These are phyloP conservation scores for Lithophane leautieri DNA, from an alignment of 2,888 invertebrate species.

Conservation along the genomic window DNA sequence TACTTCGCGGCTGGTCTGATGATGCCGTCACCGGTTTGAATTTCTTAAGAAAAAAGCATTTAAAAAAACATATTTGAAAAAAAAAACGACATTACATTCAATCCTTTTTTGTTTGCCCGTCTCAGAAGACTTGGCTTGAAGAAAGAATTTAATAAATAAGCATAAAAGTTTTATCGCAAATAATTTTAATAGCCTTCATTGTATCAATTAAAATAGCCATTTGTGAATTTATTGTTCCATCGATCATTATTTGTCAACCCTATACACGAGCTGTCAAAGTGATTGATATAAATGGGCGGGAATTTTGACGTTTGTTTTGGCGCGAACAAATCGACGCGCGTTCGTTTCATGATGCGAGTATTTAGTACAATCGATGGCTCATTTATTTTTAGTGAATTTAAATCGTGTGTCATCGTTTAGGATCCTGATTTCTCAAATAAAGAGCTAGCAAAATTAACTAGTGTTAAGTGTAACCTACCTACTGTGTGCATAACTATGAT, in stretches of 20 bases:
- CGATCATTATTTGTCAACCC: conserved; percentile 48
- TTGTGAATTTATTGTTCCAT: conserved; percentile 4
- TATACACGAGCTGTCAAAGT: conserved; percentile 72
- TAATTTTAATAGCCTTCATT: background rate
- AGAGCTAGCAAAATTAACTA: background rate
- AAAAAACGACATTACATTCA: too few relatives aligned
- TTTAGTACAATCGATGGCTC: conserved; percentile 53
- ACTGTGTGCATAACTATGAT: background rate
- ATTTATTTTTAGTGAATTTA: conserved; percentile 51
- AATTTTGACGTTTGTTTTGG: conserved; percentile 78
- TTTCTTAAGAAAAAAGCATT: too few relatives aligned
- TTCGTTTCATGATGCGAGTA: conserved; percentile 42
- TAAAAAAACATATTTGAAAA: too few relatives aligned
- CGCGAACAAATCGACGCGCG: conserved; percentile 71
- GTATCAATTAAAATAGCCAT: background rate
- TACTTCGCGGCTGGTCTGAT: too few relatives aligned
- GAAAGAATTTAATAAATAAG: background rate
- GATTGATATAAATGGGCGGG: conserved; percentile 81
- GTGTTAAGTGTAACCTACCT: background rate
- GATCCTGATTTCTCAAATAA: conserved; percentile 11
- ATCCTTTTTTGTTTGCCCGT: too few relatives aligned
- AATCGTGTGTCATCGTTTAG: conserved; percentile 33
- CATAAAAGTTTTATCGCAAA: background rate
- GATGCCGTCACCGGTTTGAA: too few relatives aligned
- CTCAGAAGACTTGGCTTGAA: too few relatives aligned